Evolutionary conservation across 2,888 invertebrate species (phyloP), one percentile per base, ranked within the genome.

Genomic region (Cephonodes hylas): DNA sequence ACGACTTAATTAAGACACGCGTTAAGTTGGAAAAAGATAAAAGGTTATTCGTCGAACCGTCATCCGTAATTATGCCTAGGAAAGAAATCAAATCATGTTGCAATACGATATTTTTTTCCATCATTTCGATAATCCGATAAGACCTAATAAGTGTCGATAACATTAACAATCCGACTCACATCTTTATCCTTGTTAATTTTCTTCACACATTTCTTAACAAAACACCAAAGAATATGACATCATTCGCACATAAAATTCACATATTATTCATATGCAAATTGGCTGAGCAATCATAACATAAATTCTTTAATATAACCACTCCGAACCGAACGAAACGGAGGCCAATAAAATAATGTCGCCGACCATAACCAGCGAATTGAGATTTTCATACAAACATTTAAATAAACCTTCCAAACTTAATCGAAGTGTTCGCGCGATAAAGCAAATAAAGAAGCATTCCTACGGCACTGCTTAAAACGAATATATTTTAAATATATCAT

Each of bases 211-310:
- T 78, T 80, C 70, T 78, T 79, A 71, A 74, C 74, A 73, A 79
- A 81, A 79, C 76, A 71, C 67, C 74, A 70, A 74, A 79, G 77
- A 72, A 81, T 73, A 80, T 88, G 85, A 86, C 81, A 85, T 82
- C 83, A 84, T 83, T 79, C 66, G 74, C 79, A 76, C 79, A 86
- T 88, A 88, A 88, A 89, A 81, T 84, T 78, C 79, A 69, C 75
- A 80, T 81, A 82, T 83, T 86, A 88, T 85, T 85, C 80, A 81
- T 77, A 88, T 87, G 86, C 82, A 87, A 88, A 89, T 88, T 84
- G 83, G 74, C 73, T 81, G 83, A 84, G 81, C 84, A 86, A 86
- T 84, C 84, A 85, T 85, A 88, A 84, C 83, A 85, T 84, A 82
- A 84, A 79, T 83, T 80, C 69, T 83, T 85, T 81, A 78, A 81